Base-by-base conservation (phyloP, 1,140 invertebrate genomes). In the Mya arenaria region DNA sequence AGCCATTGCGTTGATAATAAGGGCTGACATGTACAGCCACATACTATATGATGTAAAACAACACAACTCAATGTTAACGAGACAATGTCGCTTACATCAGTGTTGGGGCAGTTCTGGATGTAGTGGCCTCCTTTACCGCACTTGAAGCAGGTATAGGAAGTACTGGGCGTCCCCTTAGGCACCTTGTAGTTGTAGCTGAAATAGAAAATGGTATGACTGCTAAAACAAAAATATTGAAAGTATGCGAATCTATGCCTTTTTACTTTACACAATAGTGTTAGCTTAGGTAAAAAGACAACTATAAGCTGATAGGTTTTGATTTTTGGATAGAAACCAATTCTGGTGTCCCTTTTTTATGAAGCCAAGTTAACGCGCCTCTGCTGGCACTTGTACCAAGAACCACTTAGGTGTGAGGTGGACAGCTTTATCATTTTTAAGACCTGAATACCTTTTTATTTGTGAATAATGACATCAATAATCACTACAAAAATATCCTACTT, bases 111-210 rank as follows among this genome's bases (percentile, higher is more conserved):
- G 92, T 98, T 97, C 92, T 97, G 98, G 72, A 98, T 98, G 97
- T 97, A 99, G 93, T 99, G 98, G 1, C 98, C 98, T 81, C 95
- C 94, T 91, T 97, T 96, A 88, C 97, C 96, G 92, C 98, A 99
- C 90, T 97, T 97, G 90, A 96, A 97, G 93, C 98, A 99, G 60
- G 96, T 95, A 92, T 99, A 99, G 89, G 95, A 96, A 36, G 96
- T 92, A 62, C 98, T 98, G 41, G 99, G 97, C 86, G 96, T 96
- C 65, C 97, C 98, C 88, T 84, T 82, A 25, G 84, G 88, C 52
- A 82, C 74, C 65, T 88, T 90, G 96, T 95, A 90, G 93, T 97
- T 94, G 91, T 98, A 98, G 92, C 97, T 98, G 92, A 83, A 93
- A 89, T 86, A 89, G 88, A 73, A 79, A 30, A 85, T 56, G 68